Evolutionary conservation across 2,888 invertebrate genomes (phyloP).

Genomic region (Eutolmus rufibarbis): DNA sequence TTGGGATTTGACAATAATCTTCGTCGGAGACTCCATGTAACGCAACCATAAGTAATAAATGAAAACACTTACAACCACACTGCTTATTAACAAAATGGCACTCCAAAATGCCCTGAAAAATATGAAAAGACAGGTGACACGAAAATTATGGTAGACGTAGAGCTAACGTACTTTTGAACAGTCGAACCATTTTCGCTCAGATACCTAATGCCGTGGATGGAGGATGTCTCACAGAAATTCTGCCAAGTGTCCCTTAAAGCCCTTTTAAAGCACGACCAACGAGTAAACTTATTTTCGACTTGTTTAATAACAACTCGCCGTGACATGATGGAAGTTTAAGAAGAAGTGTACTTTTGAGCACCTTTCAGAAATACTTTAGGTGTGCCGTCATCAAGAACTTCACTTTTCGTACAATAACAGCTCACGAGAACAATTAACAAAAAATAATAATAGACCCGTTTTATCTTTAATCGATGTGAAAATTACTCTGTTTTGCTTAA

Average conservation of each 20-base stretch:
- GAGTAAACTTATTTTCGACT: neutral
- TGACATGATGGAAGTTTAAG: conserved; percentile 3
- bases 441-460: neutral
- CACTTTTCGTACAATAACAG: neutral
- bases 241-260: neutral
- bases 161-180: neutral
- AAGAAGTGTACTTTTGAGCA: neutral
- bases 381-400: neutral
- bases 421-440: neutral
- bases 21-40: conserved; percentile 23
- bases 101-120: conserved; percentile 9
- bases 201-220: neutral
- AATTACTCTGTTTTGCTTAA: neutral
- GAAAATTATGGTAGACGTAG: neutral
- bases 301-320: neutral
- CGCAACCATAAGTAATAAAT: conserved; percentile 32
- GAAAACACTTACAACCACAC: neutral
- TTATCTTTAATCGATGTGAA: neutral
- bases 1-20: conserved; percentile 5
- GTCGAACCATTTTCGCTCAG: neutral
- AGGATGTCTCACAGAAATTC: neutral
- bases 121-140: neutral
- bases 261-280: conserved; percentile 39
- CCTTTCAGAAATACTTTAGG: neutral
- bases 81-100: neutral